phyloP scores from a whole-genome alignment of 1,140 invertebrate genomes.

The Belonocnema kinseyi region DNA sequence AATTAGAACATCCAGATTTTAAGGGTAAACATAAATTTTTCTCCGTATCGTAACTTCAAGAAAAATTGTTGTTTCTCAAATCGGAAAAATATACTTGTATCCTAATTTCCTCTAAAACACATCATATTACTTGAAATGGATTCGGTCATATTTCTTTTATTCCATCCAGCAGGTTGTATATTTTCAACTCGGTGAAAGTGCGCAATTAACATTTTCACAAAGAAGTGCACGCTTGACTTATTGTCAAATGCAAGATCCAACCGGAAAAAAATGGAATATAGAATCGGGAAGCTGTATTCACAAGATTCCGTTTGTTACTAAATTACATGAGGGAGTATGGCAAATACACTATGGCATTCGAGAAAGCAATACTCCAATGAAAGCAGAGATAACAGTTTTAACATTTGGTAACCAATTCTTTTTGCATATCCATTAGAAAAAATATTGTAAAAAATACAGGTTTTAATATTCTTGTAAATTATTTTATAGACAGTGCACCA shows the following conservation, averaged over 20 bases:
- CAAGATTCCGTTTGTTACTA: constrained; percentile 48
- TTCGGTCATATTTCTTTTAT: no score
- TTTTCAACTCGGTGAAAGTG: neutral
- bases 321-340: constrained; percentile 55
- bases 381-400: constrained; percentile 43
- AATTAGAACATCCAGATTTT: no score
- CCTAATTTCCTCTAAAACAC: no score
- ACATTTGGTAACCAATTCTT: constrained; percentile 48
- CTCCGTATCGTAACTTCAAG: no score
- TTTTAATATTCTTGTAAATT: constrained; percentile 22
- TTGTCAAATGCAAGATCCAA: constrained; percentile 53
- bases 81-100: no score
- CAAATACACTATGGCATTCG: constrained; percentile 44
- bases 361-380: constrained; percentile 41
- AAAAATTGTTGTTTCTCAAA: no score
- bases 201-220: neutral
- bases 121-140: no score
- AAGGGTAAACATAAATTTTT: no score
- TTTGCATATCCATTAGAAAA: neutral
- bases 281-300: constrained; percentile 41
- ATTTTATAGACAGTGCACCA: constrained; percentile 35
- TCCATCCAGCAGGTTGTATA: neutral
- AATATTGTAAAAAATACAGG: no score
- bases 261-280: constrained; percentile 38
- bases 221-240: constrained; percentile 7